Evolutionary conservation across 2,113 vertebrate genomes (phyloP), one percentile per base, ranked within the genome.

Genomic region (Anthoscopus minutus): DNA sequence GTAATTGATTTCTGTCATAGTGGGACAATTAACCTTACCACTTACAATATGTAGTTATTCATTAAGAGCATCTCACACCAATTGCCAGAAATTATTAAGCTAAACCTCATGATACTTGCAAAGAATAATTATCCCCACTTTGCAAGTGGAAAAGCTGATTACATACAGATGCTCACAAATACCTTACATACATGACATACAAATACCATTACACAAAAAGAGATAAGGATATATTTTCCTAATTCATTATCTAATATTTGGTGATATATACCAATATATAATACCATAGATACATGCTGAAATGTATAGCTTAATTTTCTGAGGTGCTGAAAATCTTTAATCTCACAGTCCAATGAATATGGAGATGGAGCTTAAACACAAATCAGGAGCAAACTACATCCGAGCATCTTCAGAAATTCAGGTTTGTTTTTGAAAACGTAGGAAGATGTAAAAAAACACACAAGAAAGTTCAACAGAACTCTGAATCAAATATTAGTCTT

Each of bases 1-100:
- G 67, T 95, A 92, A 95, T 91, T 93, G 89, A 97, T 93, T 96
- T 86, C 71, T 92, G 88, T 77, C 95, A 88, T 48, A 88, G 85
- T 50, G 61, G 44, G 88, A 88, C 90, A 95, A 96, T 95, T 96
- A 94, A 94, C 92, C 81, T 93, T 89, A 82, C 47, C 47, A 82
- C 62, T 89, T 95, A 86, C 58, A 86, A 88, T 91, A 91, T 89
- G 83, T 87, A 91, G 83, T 91, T 89, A 92, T 95, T 94, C 48
- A 84, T 96, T 94, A 93, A 69, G 44, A 94, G 25, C 71, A 81
- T 84, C 83, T 95, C 56, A 76, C 70, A 88, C 44, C 44, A 79
- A 70, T 87, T 94, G 69, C 40, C 40, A 95, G 81, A 89, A 94
- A 91, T 94, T 94, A 87, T 89, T 91, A 84, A 92, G 13, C 24